phyloP scores from a whole-genome alignment of 1,140 invertebrate genomes.

The Pissodes strobi region DNA sequence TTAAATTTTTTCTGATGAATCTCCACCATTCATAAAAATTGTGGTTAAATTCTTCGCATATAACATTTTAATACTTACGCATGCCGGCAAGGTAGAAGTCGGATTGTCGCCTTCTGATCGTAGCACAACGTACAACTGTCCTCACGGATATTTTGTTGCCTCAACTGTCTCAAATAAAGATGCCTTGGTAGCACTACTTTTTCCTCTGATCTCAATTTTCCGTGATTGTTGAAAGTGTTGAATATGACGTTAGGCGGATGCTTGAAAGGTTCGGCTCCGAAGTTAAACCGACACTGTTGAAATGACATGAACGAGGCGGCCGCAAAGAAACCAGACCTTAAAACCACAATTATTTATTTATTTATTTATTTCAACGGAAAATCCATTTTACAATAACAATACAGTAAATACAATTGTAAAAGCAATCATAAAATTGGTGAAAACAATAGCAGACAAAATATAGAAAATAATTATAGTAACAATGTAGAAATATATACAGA shows the following conservation, averaged over 20 bases:
- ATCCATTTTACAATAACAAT: too few relatives aligned
- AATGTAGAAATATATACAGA: too few relatives aligned
- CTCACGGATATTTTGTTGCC: slow-evolving; percentile 77
- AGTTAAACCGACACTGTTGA: slow-evolving; percentile 93
- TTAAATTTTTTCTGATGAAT: too few relatives aligned
- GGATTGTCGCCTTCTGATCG: slow-evolving; percentile 75
- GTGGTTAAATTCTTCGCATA: too few relatives aligned
- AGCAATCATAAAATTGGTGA: too few relatives aligned
- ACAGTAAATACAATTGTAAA: too few relatives aligned
- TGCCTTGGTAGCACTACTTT: slow-evolving; percentile 75
- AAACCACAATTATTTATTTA: too few relatives aligned
- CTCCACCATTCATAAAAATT: too few relatives aligned
- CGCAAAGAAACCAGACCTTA: slow-evolving; percentile 85
- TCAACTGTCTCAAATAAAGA: slow-evolving; percentile 73
- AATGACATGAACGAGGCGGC: slow-evolving; percentile 96
- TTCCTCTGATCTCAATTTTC: slow-evolving; percentile 69
- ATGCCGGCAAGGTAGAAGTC: slow-evolving; percentile 80
- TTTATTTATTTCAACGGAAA: too few relatives aligned
- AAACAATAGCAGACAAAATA: too few relatives aligned
- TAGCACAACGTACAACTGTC: slow-evolving; percentile 89
- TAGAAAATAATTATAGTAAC: too few relatives aligned
- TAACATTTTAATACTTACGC: slow-evolving; percentile 65
- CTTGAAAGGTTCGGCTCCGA: slow-evolving; percentile 80
- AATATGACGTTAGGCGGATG: slow-evolving; percentile 65
- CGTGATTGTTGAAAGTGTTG: slow-evolving; percentile 79